Conservation (phyloP, 2,797 vertebrate genomes). For the Gephyroberyx darwinii region DNA sequence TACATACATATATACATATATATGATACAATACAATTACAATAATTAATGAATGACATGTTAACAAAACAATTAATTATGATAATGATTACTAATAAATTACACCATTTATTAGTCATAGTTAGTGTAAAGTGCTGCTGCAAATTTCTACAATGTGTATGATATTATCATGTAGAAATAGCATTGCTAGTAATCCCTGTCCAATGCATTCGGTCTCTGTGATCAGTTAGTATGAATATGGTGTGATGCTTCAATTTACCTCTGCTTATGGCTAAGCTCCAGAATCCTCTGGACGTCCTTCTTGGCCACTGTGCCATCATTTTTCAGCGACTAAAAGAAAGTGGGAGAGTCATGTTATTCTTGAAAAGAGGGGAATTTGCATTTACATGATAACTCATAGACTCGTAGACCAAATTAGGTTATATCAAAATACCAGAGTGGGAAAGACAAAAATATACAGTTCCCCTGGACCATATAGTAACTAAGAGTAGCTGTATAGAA, state of each 20-base stretch:
- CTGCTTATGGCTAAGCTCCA: slow-evolving; percentile 95
- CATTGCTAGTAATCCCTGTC: slow-evolving; percentile 16
- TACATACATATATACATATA: too few species aligned
- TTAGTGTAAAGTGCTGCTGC: not conserved
- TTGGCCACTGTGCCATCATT: slow-evolving; percentile 90
- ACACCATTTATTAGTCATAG: not conserved
- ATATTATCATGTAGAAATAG: not conserved
- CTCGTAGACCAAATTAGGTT: not conserved
- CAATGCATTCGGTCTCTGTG: slow-evolving; percentile 17
- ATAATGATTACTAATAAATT: too few species aligned
- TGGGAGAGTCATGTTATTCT: slow-evolving; percentile 43
- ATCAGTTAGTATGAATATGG: not conserved
- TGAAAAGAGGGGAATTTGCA: slow-evolving; percentile 19
- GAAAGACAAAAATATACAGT: not conserved
- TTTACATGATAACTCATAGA: slow-evolving; percentile 19
- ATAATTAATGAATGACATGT: too few species aligned
- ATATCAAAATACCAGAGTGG: slow-evolving; percentile 9
- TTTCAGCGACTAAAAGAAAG: slow-evolving; percentile 88
- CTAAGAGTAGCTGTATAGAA: too few species aligned
- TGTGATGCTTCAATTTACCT: slow-evolving; percentile 82
- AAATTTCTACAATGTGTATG: not conserved
- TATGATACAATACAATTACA: too few species aligned
- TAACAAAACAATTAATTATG: too few species aligned
- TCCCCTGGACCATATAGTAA: not conserved
- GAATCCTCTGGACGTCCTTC: slow-evolving; percentile 92